Conservation (phyloP, 2,113 vertebrate species). For the Myotis lucifugus region DNA sequence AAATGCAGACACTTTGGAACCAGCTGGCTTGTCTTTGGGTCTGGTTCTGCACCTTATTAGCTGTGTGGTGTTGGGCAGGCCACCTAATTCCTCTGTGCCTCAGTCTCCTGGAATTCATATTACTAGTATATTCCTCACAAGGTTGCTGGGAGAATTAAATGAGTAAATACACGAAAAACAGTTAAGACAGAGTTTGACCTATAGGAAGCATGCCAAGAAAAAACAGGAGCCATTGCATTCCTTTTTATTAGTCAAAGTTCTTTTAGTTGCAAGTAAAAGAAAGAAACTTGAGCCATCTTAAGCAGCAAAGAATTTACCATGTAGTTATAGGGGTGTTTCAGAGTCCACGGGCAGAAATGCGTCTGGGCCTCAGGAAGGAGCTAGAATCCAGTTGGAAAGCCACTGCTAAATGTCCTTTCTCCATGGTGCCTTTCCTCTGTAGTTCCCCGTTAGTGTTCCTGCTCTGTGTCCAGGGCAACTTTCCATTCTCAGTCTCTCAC, state of each 20-base stretch:
- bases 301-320: background rate
- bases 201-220: background rate
- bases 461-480: background rate
- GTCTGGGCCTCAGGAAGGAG: background rate
- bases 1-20: background rate
- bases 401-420: background rate
- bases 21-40: background rate
- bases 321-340: background rate
- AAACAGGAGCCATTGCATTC: background rate
- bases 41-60: background rate
- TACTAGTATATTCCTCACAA: background rate
- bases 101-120: background rate
- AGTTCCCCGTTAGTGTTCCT: background rate
- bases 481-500: background rate
- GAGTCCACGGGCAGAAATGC: background rate
- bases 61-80: background rate
- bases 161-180: background rate
- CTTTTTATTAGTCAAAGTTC: background rate
- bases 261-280: constrained; percentile 3
- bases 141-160: background rate
- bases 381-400: background rate
- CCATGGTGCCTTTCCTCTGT: background rate
- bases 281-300: background rate
- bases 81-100: background rate
- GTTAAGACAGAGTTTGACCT: background rate